Conservation (phyloP, 1,140 invertebrate genomes). For the Papilio dardanus region DNA sequence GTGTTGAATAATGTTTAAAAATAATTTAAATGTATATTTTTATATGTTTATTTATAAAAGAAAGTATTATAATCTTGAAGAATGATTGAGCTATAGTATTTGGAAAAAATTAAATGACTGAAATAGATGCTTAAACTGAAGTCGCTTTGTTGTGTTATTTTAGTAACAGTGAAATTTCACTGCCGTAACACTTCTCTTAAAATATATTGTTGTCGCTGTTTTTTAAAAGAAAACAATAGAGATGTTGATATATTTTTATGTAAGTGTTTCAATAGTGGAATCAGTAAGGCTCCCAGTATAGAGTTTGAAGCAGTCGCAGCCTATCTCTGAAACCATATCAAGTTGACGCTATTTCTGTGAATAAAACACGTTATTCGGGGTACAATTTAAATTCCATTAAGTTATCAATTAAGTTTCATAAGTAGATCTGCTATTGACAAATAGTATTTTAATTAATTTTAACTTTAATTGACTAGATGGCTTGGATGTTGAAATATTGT, state of each 20-base stretch:
- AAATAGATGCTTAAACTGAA: constrained; percentile 36
- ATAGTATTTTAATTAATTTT: neutral
- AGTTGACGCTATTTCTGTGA: constrained; percentile 4
- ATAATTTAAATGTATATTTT: constrained; percentile 78
- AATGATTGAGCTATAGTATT: constrained; percentile 52
- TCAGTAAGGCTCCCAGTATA: neutral
- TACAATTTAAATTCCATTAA: constrained; percentile 12
- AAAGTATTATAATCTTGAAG: constrained; percentile 68
- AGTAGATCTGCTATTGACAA: neutral
- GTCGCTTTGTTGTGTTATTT: constrained; percentile 14
- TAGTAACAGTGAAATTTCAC: neutral
- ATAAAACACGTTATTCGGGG: constrained; percentile 5
- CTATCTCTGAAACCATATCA: constrained; percentile 1
- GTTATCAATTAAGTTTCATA: neutral
- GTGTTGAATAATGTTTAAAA: constrained; percentile 73
- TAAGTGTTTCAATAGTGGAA: neutral
- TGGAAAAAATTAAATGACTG: constrained; percentile 44
- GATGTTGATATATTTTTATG: neutral
- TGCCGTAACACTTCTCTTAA: neutral
- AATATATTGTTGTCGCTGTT: neutral
- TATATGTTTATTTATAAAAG: constrained; percentile 75
- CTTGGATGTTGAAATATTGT: neutral
- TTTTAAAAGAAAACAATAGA: neutral
- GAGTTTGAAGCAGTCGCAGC: neutral
- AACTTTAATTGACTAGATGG: neutral